Percentiles rank a stretch among this genome's conserved stretches.
phyloP scores from a whole-genome alignment of 2,113 vertebrate species.

The Ptyas mucosa region DNA sequence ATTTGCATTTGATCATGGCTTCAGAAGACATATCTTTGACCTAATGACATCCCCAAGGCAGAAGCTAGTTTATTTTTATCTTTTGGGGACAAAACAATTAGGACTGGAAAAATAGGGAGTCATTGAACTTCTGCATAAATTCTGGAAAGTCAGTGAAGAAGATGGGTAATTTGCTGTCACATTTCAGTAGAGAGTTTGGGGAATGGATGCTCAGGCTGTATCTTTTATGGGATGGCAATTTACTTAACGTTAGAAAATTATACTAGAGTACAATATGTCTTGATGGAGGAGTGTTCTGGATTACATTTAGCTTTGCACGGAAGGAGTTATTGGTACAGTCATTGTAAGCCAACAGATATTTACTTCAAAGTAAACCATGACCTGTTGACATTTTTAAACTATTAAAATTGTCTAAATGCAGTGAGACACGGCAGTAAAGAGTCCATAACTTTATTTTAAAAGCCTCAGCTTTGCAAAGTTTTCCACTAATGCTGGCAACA shows the following conservation, averaged over 20 bases:
- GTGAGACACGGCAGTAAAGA: constrained; percentile 40
- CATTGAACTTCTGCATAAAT: neutral
- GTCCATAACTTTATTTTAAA: constrained; percentile 52
- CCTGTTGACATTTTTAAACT: constrained; percentile 29
- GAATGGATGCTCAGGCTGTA: neutral
- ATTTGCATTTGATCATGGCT: neutral
- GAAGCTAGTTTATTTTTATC: neutral
- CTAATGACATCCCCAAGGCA: neutral
- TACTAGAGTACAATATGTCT: neutral
- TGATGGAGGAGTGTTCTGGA: neutral
- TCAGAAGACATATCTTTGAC: neutral
- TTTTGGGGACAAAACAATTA: neutral
- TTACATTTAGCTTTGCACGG: neutral
- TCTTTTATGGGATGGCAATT: neutral
- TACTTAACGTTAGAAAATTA: neutral
- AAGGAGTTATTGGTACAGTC: constrained; percentile 3
- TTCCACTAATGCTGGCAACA: constrained; percentile 73
- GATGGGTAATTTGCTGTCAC: neutral
- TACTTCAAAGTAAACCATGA: constrained; percentile 39
- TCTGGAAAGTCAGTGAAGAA: neutral
- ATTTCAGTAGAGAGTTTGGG: neutral
- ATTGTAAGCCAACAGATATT: constrained; percentile 37
- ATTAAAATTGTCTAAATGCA: constrained; percentile 52
- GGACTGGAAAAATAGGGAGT: neutral
- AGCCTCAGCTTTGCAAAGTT: constrained; percentile 55